Conservation (phyloP, 2,113 vertebrate species). For the Spea multiplicata region DNA sequence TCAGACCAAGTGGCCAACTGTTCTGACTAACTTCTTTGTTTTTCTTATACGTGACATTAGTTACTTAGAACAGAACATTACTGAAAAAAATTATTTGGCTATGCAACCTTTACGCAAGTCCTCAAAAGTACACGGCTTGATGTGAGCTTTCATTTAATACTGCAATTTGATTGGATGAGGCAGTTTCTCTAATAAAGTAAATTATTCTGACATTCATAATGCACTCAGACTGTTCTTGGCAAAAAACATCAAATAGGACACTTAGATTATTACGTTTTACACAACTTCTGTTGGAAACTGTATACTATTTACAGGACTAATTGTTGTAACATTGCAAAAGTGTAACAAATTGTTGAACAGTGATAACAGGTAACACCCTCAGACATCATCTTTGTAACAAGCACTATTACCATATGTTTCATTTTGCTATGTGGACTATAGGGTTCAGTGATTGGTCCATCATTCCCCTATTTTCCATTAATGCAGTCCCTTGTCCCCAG, state of each 20-base stretch:
- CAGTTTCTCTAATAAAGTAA: neutral
- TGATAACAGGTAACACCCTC: no score
- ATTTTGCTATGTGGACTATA: no score
- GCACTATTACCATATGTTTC: no score
- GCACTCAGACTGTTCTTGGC: slow-evolving; percentile 3
- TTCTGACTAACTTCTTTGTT: slow-evolving; percentile 8
- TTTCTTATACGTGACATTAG: slow-evolving; percentile 18
- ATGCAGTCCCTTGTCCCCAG: no score
- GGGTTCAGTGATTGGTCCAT: no score
- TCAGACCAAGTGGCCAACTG: slow-evolving; percentile 14
- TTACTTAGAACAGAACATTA: slow-evolving; percentile 39
- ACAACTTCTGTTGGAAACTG: no score
- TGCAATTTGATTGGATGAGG: neutral
- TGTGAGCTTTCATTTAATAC: neutral
- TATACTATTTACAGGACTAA: no score
- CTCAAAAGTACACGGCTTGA: slow-evolving; percentile 4
- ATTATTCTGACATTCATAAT: slow-evolving; percentile 12
- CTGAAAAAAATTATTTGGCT: slow-evolving; percentile 6
- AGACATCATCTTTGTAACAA: no score
- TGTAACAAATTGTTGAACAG: no score
- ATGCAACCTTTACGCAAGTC: slow-evolving; percentile 19
- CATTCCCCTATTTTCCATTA: no score
- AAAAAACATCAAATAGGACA: neutral
- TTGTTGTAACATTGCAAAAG: no score
- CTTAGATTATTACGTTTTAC: neutral